Evolutionary conservation across 2,888 invertebrate species (phyloP), one percentile per base, ranked within the genome.

Genomic region (Vesta saturnalis): DNA sequence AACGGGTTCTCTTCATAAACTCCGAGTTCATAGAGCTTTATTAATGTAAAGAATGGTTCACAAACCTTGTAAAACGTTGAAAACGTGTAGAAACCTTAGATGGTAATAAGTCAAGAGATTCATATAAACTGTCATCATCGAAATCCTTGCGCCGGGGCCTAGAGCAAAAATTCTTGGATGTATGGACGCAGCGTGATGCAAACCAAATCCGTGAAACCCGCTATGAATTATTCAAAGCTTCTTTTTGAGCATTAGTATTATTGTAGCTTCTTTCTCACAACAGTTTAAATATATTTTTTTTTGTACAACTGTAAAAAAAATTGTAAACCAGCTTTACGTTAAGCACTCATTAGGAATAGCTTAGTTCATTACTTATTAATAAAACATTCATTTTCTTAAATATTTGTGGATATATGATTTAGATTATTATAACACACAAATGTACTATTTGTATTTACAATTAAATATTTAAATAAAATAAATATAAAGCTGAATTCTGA

Each of bases 41-140:
- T 64, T 49, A 52, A 57, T 47, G 56, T 58, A 64, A 63, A 58
- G 64, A 52, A 58, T 57, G 57, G 57, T 64, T 58, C 57, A 58
- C 57, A 64, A 64, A 52, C 49, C 49, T 47, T 58, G 58, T 52
- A 62, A 59, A 61, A 21, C 52, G 58, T 57, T 67, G 54, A 30
- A 66, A 67, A 67, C 58, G 58, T 74, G 72, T 74, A 75, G 73
- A 73, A 76, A 77, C 74, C 74, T 73, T 73, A 70, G 73, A 70
- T 72, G 67, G 75, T 76, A 77, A 79, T 79, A 78, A 79, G 77
- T 78, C 77, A 77, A 73, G 73, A 76, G 77, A 79, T 79, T 78
- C 78, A 77, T 78, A 78, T 78, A 52, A 78, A 78, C 77, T 76
- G 78, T 79, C 78, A 76, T 73, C 77, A 70, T 71, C 73, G 72